Conservation (phyloP, 2,797 vertebrate species). For the Acrossocheilus wenchowensis region DNA sequence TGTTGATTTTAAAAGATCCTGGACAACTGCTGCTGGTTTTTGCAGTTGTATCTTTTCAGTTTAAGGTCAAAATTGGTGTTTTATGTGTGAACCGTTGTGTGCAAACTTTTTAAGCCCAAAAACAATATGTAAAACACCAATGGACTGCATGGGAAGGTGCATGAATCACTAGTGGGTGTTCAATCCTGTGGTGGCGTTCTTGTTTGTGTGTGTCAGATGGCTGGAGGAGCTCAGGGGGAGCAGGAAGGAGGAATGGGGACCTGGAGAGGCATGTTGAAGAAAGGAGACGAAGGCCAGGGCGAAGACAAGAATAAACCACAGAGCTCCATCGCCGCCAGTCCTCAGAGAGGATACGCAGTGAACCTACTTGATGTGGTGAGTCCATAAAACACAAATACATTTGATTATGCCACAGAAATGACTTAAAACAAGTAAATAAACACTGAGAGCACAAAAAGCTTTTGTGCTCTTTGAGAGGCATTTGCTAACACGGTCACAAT, state of each 20-base stretch:
- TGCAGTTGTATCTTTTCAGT: not conserved
- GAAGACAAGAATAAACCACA: conserved; percentile 80
- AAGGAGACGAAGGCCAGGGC: conserved; percentile 82
- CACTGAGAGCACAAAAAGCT: not conserved
- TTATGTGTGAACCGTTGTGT: not conserved
- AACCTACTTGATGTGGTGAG: conserved; percentile 97
- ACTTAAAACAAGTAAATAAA: not conserved
- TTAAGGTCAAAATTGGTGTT: not conserved
- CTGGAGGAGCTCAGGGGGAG: conserved; percentile 72
- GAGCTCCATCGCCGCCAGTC: conserved; percentile 77
- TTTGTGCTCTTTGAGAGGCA: not conserved
- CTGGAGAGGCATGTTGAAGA: conserved; percentile 96
- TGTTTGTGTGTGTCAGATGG: conserved; percentile 57
- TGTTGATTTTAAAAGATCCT: not conserved
- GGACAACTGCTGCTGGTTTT: not conserved
- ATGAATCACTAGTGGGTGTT: not conserved
- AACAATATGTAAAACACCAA: not conserved
- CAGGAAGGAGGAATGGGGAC: conserved; percentile 86
- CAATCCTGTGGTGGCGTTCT: not conserved
- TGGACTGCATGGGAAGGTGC: not conserved
- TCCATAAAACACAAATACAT: not conserved
- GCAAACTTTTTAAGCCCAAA: not conserved
- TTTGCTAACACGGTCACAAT: not conserved
- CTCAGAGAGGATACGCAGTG: conserved; percentile 90
- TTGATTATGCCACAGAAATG: not conserved